These are phyloP conservation scores for Circaetus gallicus DNA, from an alignment of 2,113 vertebrate genomes.

Conservation along the genomic window DNA sequence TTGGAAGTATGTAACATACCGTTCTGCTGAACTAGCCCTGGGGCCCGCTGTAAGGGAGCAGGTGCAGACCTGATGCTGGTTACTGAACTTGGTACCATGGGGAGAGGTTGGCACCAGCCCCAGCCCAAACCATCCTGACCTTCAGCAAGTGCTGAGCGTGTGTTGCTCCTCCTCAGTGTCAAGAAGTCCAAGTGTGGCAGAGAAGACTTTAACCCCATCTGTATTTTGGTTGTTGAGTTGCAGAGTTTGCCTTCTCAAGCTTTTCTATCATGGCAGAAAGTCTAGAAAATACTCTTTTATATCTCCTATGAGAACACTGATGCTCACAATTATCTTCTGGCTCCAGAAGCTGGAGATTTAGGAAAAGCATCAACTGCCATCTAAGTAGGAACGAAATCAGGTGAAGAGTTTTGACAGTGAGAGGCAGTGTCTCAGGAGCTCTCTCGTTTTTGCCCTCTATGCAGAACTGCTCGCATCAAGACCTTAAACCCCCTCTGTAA, in stretches of 20 bases:
- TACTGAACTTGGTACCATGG: neutral
- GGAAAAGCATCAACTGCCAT: neutral
- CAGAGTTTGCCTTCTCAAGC: neutral
- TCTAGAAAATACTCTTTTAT: neutral
- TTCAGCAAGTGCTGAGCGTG: neutral
- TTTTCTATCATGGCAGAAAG: neutral
- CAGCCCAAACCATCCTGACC: neutral
- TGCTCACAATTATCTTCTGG: neutral
- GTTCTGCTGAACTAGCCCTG: neutral
- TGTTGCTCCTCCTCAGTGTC: neutral
- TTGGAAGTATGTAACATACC: neutral
- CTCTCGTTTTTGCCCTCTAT: conserved; percentile 14
- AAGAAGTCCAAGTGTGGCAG: neutral
- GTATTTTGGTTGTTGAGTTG: neutral
- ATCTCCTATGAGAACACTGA: neutral
- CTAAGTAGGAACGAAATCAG: neutral
- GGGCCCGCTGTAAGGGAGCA: neutral
- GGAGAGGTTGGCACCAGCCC: neutral
- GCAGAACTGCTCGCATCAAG: conserved; percentile 38
- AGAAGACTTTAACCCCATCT: neutral
- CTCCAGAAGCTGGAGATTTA: neutral
- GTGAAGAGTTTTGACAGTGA: neutral
- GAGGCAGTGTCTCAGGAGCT: neutral
- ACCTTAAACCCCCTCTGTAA: conserved; percentile 54
- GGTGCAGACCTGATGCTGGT: neutral